Evolutionary conservation across 2,797 vertebrate genomes (phyloP), one percentile per base, ranked within the genome.

Genomic region (Intellagama lesueurii): DNA sequence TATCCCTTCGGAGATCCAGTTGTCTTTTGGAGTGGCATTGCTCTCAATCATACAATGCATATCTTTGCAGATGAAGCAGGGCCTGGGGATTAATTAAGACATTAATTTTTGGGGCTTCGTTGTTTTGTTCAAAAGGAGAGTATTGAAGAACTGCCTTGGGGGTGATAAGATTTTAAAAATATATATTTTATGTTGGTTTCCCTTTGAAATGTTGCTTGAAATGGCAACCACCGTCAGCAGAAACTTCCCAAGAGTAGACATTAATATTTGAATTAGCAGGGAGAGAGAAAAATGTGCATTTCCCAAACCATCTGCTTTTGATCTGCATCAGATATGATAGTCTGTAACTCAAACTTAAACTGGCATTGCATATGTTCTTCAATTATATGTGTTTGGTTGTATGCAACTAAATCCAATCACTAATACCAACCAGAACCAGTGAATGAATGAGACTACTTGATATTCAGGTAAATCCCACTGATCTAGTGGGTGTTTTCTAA

Each of bases 191-290:
- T 9, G 5, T 30, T 30, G 30, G 30, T 32, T 5, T 28, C n/a
- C n/a, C 78, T 84, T 77, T 79, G 72, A 88, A 91, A 82, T 85
- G 24, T 60, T 81, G n/a, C 47, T 91, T 68, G 88, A 77, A 60
- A 70, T 85, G 77, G 70, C 60, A 82, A 56, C 14, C 32, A 81
- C 35, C 75, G 44, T 85, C 78, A 88, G 69, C 8, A 32, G 68
- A 84, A 47, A 14, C 66, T 83, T 73, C 75, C 85, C 75, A 72
- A 73, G 52, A 17, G 81, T 7, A 87, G 75, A 28, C 73, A 87
- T 78, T 83, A 90, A 90, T 90, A 82, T 87, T 64, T 64, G 49
- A 87, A 83, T 83, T 79, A 79, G 5, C 11, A 69, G 47, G 16
- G 44, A 47, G 64, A 81, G 69, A 56, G 56, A 8, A 19, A 82